Conservation (phyloP, 2,888 invertebrate species). For the Antheraea assamensis region DNA sequence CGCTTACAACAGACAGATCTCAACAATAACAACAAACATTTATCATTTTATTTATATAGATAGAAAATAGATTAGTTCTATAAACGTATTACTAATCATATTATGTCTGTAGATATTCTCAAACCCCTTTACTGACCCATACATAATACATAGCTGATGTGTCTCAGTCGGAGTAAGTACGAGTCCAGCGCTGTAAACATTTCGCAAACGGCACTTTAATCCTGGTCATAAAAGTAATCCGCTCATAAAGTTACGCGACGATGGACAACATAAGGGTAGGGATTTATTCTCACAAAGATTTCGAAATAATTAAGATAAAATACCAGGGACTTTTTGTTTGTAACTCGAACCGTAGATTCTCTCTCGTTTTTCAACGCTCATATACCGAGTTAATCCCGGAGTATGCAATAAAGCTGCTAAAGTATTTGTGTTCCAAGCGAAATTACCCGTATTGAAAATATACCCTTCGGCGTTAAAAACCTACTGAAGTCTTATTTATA, state of each 20-base stretch:
- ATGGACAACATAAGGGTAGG: constrained; percentile 80
- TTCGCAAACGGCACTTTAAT: constrained; percentile 78
- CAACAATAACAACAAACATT: too few relatives aligned
- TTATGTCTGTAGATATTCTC: neutral
- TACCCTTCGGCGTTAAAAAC: constrained; percentile 77
- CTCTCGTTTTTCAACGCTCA: constrained; percentile 76
- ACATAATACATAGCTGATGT: constrained; percentile 27
- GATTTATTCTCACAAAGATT: constrained; percentile 79
- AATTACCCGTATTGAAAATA: constrained; percentile 82
- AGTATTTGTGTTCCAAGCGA: constrained; percentile 78
- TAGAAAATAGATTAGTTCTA: neutral
- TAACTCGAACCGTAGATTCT: constrained; percentile 60
- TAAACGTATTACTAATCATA: neutral
- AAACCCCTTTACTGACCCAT: neutral
- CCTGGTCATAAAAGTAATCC: constrained; percentile 81
- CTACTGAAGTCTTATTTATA: constrained; percentile 75
- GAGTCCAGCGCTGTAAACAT: constrained; percentile 75
- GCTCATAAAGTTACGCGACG: constrained; percentile 80
- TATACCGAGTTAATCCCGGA: constrained; percentile 78
- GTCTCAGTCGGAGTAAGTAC: constrained; percentile 53
- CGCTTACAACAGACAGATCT: too few relatives aligned
- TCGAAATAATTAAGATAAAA: constrained; percentile 82
- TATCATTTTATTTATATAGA: too few relatives aligned
- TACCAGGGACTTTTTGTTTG: constrained; percentile 73
- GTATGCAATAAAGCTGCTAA: constrained; percentile 79